Evolutionary conservation across 2,113 vertebrate genomes (phyloP).

Genomic region (Nematolebias whitei): DNA sequence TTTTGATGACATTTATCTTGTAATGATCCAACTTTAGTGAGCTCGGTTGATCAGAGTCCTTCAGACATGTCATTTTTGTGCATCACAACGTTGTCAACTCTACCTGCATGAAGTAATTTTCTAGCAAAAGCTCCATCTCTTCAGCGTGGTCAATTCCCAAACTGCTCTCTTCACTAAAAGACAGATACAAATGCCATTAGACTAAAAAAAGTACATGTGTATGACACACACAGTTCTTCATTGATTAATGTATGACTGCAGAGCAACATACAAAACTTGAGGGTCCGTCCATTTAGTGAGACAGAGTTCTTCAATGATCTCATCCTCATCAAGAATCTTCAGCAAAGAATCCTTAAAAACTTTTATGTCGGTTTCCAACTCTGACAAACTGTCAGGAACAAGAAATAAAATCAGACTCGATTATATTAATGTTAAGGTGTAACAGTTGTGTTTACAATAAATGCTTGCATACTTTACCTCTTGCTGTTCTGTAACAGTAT

Average conservation of each 20-base stretch:
- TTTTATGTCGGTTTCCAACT: conserved; percentile 95
- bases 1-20: too few relatives aligned
- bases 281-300: conserved; percentile 93
- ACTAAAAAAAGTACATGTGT: too few relatives aligned
- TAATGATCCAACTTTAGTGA: too few relatives aligned
- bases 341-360: conserved; percentile 94
- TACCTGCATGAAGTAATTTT: conserved; percentile 90
- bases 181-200: conserved; percentile 5
- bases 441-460: background rate
- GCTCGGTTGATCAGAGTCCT: too few relatives aligned
- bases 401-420: background rate
- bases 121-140: conserved; percentile 95
- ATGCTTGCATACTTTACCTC: conserved; percentile 79
- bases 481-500: conserved; percentile 93
- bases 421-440: background rate
- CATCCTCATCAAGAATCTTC: conserved; percentile 95
- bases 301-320: conserved; percentile 93
- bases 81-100: background rate
- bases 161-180: conserved; percentile 86
- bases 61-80: too few relatives aligned
- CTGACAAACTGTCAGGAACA: conserved; percentile 85
- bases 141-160: conserved; percentile 93
- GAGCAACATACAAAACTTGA: conserved; percentile 86
- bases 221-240: too few relatives aligned
- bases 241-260: background rate